These are phyloP conservation scores for Monochamus alternatus DNA, from an alignment of 2,888 invertebrate genomes.

Conservation along the genomic window DNA sequence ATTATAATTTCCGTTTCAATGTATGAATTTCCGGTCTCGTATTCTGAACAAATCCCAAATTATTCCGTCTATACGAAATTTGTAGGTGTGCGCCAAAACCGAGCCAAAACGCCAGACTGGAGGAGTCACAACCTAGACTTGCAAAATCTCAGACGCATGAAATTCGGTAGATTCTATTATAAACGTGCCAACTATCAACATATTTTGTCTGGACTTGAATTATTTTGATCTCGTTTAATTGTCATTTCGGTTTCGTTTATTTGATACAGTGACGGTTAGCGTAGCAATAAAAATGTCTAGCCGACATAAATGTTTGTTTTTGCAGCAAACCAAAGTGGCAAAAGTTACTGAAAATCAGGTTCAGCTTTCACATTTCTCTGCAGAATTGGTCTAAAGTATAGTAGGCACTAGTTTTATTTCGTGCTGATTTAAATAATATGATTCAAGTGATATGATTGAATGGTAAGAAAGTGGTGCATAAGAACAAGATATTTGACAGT, in stretches of 20 bases:
- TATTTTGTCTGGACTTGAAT: background rate
- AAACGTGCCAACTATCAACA: background rate
- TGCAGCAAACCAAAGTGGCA: too few species aligned
- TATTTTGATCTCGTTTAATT: constrained; percentile 6
- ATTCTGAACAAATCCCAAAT: constrained; percentile 41
- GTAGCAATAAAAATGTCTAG: constrained; percentile 1
- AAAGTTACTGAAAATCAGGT: too few species aligned
- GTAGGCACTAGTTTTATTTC: too few species aligned
- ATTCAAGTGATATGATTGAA: too few species aligned
- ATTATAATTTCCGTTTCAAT: constrained; percentile 56
- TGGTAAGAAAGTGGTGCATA: too few species aligned
- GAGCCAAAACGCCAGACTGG: constrained; percentile 39
- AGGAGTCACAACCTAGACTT: constrained; percentile 39
- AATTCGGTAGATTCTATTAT: constrained; percentile 9
- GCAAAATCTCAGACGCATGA: constrained; percentile 36
- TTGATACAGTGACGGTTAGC: background rate
- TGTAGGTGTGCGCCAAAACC: constrained; percentile 41
- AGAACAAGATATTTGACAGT: too few species aligned
- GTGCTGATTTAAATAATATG: too few species aligned
- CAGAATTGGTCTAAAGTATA: too few species aligned
- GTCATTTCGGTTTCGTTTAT: constrained; percentile 16
- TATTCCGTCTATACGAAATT: constrained; percentile 24
- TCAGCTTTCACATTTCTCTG: too few species aligned
- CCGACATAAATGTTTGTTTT: background rate
- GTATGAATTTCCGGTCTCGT: constrained; percentile 51